Percentiles rank a stretch among this genome's conserved stretches.
Conservation (phyloP, 2,888 invertebrate species). For the Hydrotaea diabolus region DNA sequence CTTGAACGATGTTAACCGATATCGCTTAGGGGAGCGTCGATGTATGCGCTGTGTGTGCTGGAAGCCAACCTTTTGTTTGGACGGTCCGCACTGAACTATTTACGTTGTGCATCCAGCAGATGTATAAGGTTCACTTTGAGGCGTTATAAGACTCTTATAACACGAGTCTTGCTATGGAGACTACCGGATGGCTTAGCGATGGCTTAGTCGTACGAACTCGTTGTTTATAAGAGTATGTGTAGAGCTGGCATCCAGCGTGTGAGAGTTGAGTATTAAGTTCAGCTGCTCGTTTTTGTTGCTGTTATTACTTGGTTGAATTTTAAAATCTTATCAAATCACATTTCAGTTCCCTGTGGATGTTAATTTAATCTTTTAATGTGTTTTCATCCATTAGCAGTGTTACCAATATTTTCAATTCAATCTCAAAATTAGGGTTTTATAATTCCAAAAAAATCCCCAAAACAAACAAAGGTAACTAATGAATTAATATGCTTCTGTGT, state of each 20-base stretch:
- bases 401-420: too few species aligned
- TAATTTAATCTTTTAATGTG: not conserved
- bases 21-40: not conserved
- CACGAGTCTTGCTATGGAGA: not conserved
- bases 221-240: not conserved
- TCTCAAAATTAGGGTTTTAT: too few species aligned
- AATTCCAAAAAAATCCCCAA: too few species aligned
- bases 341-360: not conserved
- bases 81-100: slow-evolving; percentile 51
- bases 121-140: not conserved
- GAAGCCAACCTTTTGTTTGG: slow-evolving; percentile 38
- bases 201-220: not conserved
- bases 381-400: not conserved
- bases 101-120: not conserved
- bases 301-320: not conserved
- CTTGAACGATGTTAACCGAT: not conserved
- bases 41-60: not conserved
- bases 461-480: too few species aligned
- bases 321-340: not conserved
- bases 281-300: not conserved
- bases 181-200: too few species aligned
- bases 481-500: too few species aligned
- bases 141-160: slow-evolving; percentile 9
- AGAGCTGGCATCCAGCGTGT: not conserved
- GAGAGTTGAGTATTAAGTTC: not conserved